Percentiles rank a stretch among this genome's conserved stretches.
These are phyloP conservation scores for Aphelinus atriplicis DNA, from an alignment of 1,140 invertebrate genomes.

Conservation along the genomic window DNA sequence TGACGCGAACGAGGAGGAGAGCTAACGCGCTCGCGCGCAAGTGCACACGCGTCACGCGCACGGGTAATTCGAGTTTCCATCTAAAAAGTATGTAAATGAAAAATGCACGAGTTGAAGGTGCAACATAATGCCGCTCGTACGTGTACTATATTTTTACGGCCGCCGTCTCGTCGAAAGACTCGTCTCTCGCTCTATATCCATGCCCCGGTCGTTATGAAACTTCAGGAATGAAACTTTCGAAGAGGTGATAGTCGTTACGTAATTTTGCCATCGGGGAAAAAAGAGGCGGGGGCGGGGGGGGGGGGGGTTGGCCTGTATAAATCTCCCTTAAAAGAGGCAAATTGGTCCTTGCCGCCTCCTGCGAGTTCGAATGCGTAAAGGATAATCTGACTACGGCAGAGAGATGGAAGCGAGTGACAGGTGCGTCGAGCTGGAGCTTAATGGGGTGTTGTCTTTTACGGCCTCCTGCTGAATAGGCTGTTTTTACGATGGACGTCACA, in stretches of 20 bases:
- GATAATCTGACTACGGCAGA: not conserved
- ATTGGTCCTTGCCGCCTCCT: constrained; percentile 3
- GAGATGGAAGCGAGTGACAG: constrained; percentile 2
- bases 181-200: not conserved
- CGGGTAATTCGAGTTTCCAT: constrained; percentile 28
- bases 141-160: constrained; percentile 15
- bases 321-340: constrained; percentile 6
- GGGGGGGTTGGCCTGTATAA: not conserved
- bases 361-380: not conserved
- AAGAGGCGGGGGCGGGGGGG: not conserved
- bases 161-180: no score
- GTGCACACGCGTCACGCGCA: constrained; percentile 13
- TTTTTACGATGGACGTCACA: no score
- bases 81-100: constrained; percentile 37
- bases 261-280: constrained; percentile 13
- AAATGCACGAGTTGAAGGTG: constrained; percentile 26
- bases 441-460: constrained; percentile 7
- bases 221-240: constrained; percentile 34
- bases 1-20: not conserved
- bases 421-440: constrained; percentile 3
- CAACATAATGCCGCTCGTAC: constrained; percentile 4
- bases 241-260: constrained; percentile 32
- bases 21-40: not conserved
- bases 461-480: not conserved
- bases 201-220: constrained; percentile 22